Conservation (phyloP, 2,888 invertebrate species). For the Nowickia ferox region DNA sequence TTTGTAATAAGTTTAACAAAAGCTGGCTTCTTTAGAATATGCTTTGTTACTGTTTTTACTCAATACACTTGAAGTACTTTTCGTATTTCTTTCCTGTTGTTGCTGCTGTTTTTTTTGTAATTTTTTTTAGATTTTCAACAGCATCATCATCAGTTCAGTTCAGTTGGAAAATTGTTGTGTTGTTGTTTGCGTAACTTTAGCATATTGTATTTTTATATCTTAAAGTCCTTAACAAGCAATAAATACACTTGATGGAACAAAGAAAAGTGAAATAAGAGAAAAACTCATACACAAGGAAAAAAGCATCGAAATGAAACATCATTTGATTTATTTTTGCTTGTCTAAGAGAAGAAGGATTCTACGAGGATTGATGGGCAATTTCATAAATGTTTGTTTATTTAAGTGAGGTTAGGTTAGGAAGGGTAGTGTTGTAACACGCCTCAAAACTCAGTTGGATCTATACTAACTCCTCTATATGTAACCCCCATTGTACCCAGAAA, state of each 20-base stretch:
- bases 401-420: too few relatives aligned
- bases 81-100: constrained; percentile 12
- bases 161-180: constrained; percentile 69
- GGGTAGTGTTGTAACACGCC: too few relatives aligned
- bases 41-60: constrained; percentile 64
- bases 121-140: constrained; percentile 53
- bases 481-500: too few relatives aligned
- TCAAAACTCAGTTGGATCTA: too few relatives aligned
- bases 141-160: constrained; percentile 61
- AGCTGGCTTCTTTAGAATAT: constrained; percentile 64
- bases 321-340: constrained; percentile 53
- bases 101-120: constrained; percentile 27
- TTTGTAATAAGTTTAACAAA: constrained; percentile 42
- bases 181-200: constrained; percentile 66
- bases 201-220: constrained; percentile 69
- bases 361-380: constrained; percentile 33
- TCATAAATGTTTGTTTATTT: not conserved
- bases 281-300: constrained; percentile 34
- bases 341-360: constrained; percentile 4
- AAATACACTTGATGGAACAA: constrained; percentile 69
- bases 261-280: constrained; percentile 39
- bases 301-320: constrained; percentile 41
- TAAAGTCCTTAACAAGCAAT: constrained; percentile 72
- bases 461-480: too few relatives aligned
- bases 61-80: constrained; percentile 62